Evolutionary conservation across 2,797 vertebrate species (phyloP).

Genomic region (Fistularia commersonii): DNA sequence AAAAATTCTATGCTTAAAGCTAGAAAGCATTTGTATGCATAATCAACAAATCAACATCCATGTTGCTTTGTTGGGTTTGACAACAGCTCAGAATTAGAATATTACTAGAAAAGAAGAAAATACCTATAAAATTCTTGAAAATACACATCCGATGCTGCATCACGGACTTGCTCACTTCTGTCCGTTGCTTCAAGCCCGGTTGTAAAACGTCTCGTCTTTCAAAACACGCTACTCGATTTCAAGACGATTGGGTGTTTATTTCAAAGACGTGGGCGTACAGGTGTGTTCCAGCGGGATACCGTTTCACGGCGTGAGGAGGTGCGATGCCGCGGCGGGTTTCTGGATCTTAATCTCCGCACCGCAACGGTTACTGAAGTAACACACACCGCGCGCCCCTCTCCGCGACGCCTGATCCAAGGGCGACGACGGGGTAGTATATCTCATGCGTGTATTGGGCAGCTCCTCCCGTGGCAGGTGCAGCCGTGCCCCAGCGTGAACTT

Average conservation of each 20-base stretch:
- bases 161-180: not conserved
- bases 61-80: too few species aligned
- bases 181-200: constrained; percentile 14
- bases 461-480: constrained; percentile 58
- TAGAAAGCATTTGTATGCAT: too few species aligned
- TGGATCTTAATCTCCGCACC: constrained; percentile 1
- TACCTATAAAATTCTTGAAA: too few species aligned
- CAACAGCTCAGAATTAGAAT: too few species aligned
- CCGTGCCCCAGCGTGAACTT: constrained; percentile 66
- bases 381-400: constrained; percentile 19
- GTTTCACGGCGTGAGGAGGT: constrained; percentile 14
- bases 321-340: not conserved
- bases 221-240: constrained; percentile 22
- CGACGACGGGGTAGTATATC: constrained; percentile 15
- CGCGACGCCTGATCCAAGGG: constrained; percentile 10
- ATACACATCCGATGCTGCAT: too few species aligned
- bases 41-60: too few species aligned
- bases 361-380: constrained; percentile 34
- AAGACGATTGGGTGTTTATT: constrained; percentile 51
- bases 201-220: constrained; percentile 22
- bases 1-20: too few species aligned
- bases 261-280: constrained; percentile 31
- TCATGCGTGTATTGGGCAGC: constrained; percentile 22
- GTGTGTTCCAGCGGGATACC: constrained; percentile 19
- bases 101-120: too few species aligned